These are phyloP conservation scores for Chironomus tepperi DNA, from an alignment of 1,140 invertebrate species.

Conservation along the genomic window DNA sequence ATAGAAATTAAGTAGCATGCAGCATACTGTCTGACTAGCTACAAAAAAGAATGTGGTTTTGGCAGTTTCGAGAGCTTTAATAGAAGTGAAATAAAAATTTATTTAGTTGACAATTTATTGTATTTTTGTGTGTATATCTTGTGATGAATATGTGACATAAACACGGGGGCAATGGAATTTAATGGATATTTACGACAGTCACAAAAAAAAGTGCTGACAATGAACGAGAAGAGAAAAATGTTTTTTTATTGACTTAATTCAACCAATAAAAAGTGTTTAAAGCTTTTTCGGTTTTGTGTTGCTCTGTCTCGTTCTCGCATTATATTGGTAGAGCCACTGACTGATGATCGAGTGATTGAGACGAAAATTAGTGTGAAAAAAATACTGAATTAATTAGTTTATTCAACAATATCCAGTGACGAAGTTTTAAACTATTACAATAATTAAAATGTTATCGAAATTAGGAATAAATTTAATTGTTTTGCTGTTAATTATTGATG, in stretches of 20 bases:
- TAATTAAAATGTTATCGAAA: slow-evolving; percentile 6
- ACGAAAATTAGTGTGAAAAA: background rate
- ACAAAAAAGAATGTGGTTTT: background rate
- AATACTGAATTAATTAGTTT: background rate
- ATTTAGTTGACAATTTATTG: too few species aligned
- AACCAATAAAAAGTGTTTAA: background rate
- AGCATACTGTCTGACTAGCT: background rate
- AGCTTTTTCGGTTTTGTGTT: too few species aligned
- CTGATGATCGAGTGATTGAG: too few species aligned
- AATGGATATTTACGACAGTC: background rate
- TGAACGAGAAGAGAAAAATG: background rate
- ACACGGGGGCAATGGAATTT: background rate
- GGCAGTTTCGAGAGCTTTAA: background rate
- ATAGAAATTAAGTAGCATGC: too few species aligned
- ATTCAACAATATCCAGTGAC: background rate
- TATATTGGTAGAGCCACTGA: too few species aligned
- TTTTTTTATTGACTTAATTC: background rate
- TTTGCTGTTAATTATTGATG: slow-evolving; percentile 20
- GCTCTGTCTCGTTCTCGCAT: too few species aligned
- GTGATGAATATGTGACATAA: slow-evolving; percentile 7
- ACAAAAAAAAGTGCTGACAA: background rate
- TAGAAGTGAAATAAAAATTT: background rate
- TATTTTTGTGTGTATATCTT: too few species aligned
- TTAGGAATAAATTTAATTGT: slow-evolving; percentile 20
- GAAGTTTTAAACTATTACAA: too few species aligned